Evolutionary conservation across 2,797 vertebrate genomes (phyloP).

Genomic region (Smutsia temminckii): DNA sequence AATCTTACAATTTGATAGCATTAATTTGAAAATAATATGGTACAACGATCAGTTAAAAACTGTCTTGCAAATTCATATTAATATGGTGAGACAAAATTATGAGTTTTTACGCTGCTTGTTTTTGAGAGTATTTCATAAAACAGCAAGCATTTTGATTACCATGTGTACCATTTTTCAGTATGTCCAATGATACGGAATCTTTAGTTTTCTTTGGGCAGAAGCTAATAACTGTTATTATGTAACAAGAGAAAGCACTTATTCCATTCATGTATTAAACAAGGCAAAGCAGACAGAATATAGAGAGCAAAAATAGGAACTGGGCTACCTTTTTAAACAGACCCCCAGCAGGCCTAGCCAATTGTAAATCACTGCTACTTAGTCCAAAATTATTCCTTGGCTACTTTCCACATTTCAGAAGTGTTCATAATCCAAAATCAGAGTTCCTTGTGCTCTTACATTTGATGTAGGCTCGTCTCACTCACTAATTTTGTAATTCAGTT

Average conservation of each 20-base stretch:
- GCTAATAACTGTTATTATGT: not conserved
- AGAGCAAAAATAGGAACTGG: slow-evolving; percentile 4
- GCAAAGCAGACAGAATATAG: slow-evolving; percentile 24
- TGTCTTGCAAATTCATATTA: not conserved
- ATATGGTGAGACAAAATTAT: not conserved
- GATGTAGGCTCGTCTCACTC: not conserved
- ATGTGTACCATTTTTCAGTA: not conserved
- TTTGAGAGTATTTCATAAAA: slow-evolving; percentile 45
- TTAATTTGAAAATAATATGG: slow-evolving; percentile 17
- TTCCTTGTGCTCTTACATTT: not conserved
- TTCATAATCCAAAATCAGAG: slow-evolving; percentile 27
- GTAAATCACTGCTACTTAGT: not conserved
- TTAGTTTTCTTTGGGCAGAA: slow-evolving; percentile 32
- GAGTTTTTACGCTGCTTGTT: slow-evolving; percentile 3
- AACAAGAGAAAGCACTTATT: slow-evolving; percentile 20
- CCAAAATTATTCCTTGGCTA: slow-evolving; percentile 11
- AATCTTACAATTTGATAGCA: slow-evolving; percentile 44
- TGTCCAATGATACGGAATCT: slow-evolving; percentile 32
- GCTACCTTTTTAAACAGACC: not conserved
- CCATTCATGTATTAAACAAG: slow-evolving; percentile 9
- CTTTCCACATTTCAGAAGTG: slow-evolving; percentile 33
- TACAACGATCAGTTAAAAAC: slow-evolving; percentile 34
- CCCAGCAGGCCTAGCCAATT: not conserved
- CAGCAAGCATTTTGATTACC: slow-evolving; percentile 5
- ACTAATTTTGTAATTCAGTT: slow-evolving; percentile 23